Evolutionary conservation across 2,113 vertebrate genomes (phyloP), one percentile per base, ranked within the genome.

Genomic region (Mustela nigripes): DNA sequence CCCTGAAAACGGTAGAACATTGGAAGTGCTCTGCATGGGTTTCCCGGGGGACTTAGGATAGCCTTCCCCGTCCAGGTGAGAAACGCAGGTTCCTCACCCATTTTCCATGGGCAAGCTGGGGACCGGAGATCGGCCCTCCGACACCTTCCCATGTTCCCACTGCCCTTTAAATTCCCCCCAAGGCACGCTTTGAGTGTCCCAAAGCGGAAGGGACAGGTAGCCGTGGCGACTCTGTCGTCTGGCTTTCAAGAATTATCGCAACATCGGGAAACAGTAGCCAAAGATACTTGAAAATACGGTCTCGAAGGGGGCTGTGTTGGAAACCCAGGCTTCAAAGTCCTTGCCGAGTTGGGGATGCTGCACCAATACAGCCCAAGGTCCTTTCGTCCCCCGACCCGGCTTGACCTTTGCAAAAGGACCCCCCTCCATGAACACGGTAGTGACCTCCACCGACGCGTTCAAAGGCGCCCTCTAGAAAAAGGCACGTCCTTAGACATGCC

Each of bases 201-300:
- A 88, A 97, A 33, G 12, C 83, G 73, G 91, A 96, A 97, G n/a
- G 65, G 71, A 95, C 93, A 82, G 2, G 1, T 11, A 19, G 67
- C 16, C 42, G 94, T 63, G 22, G 93, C 71, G 78, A 39, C 53
- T 97, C 97, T 97, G 62, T 83, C 89, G 94, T 90, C 96, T 94
- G 76, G 21, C 74, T 93, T 48, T 58, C 18, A 3, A 82, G 45
- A 24, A 39, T 56, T 0, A 33, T 96, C 91, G 91, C 86, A 31
- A 91, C 78, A 71, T 58, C 2, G 2, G 98, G 96, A 98, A 76
- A 93, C 22, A 92, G 97, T 81, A 98, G 98, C 98, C 98, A 98
- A 98, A 98, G 98, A 98, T 97, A 93, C 69, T 89, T 94, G 85
- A 98, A 98, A 53, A 91, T 92, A 53, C 94, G 91, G 97, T 96